Conservation (phyloP, 2,113 vertebrate species). For the Oplegnathus fasciatus region DNA sequence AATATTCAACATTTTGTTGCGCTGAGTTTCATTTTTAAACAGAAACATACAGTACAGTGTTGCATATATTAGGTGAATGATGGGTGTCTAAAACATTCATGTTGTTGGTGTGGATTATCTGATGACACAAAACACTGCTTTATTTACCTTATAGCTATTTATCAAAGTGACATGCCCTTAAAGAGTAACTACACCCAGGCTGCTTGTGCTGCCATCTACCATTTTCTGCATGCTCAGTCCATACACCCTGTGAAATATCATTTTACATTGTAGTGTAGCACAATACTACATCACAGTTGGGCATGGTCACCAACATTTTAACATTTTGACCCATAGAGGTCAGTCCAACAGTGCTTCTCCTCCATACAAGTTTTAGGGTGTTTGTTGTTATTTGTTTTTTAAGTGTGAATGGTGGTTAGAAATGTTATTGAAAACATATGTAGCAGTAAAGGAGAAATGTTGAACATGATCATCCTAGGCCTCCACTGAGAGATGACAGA, state of each 20-base stretch:
- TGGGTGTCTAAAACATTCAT: background rate
- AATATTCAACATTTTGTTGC: constrained; percentile 40
- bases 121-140: background rate
- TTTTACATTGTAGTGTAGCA: background rate
- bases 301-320: background rate
- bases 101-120: background rate
- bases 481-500: background rate
- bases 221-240: background rate
- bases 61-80: background rate
- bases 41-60: constrained; percentile 15
- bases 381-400: background rate
- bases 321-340: background rate
- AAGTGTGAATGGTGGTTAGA: background rate
- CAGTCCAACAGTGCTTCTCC: background rate
- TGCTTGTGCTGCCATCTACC: background rate
- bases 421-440: background rate
- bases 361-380: background rate
- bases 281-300: background rate
- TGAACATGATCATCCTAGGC: background rate
- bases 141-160: constrained; percentile 6
- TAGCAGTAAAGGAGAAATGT: background rate
- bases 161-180: constrained; percentile 7
- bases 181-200: background rate
- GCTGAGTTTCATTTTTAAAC: constrained; percentile 16
- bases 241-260: background rate